phyloP scores from a whole-genome alignment of 2,113 vertebrate genomes.

The Planiliza haematocheilus region DNA sequence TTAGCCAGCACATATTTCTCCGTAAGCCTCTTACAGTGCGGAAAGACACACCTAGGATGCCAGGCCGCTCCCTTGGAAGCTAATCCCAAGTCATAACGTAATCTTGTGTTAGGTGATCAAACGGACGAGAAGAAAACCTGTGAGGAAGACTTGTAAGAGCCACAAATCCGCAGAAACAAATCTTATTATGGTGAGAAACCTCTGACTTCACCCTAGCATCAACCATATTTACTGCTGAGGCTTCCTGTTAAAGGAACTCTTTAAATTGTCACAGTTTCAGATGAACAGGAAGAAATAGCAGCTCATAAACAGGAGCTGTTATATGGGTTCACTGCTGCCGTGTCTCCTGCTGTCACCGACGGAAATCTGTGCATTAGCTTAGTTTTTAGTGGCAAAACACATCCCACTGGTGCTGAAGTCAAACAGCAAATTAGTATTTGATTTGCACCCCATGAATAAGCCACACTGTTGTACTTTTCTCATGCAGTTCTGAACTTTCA shows the following conservation, averaged over 20 bases:
- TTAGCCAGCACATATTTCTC: constrained; percentile 77
- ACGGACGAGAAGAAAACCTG: constrained; percentile 75
- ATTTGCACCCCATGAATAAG: constrained; percentile 64
- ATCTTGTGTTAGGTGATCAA: constrained; percentile 85
- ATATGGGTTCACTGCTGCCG: constrained; percentile 52
- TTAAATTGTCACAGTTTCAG: constrained; percentile 63
- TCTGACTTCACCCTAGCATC: constrained; percentile 58
- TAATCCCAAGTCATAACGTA: constrained; percentile 80
- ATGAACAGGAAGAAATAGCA: constrained; percentile 34
- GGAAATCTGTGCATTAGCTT: constrained; percentile 42
- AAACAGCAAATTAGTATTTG: constrained; percentile 69
- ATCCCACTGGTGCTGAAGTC: constrained; percentile 47
- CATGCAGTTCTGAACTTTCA: constrained; percentile 48
- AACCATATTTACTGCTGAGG: constrained; percentile 56
- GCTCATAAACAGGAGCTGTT: constrained; percentile 46
- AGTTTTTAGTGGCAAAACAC: constrained; percentile 36
- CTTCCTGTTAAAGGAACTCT: constrained; percentile 46
- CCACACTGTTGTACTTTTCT: constrained; percentile 50
- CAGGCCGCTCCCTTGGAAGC: constrained; percentile 72
- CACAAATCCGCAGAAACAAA: constrained; percentile 82
- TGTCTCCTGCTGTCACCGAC: constrained; percentile 64
- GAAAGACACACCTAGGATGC: constrained; percentile 82
- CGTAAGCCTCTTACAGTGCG: constrained; percentile 82
- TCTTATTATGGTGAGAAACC: constrained; percentile 78
- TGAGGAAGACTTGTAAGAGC: constrained; percentile 78